Base-by-base conservation (phyloP, 2,888 invertebrate species). In the Athrips mouffetella region DNA sequence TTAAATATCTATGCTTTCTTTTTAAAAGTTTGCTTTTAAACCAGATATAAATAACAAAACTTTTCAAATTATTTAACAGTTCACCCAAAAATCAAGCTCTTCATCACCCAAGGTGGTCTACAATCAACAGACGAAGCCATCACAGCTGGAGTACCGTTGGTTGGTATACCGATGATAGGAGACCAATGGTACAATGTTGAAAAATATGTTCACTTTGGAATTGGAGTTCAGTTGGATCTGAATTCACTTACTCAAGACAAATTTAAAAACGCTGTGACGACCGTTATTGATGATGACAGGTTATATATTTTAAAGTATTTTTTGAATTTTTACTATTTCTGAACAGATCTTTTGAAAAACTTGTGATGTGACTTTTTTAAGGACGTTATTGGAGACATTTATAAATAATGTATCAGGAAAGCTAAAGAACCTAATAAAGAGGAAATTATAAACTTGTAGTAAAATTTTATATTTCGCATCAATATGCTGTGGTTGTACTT, bases 21-120 rank as follows among this genome's bases (percentile, higher is more conserved):
- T n/a, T n/a, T n/a, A n/a, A n/a, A n/a, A n/a, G n/a, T n/a, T n/a
- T n/a, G n/a, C n/a, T n/a, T n/a, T n/a, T n/a, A n/a, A n/a, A n/a
- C n/a, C n/a, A n/a, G n/a, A n/a, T n/a, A n/a, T n/a, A n/a, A n/a
- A n/a, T n/a, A n/a, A n/a, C n/a, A n/a, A n/a, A n/a, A 63, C 73
- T 68, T 18, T 47, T 48, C 11, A 65, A 67, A 45, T 73, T 30
- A 21, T 33, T 15, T 31, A 30, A n/a, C 55, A 78, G 78, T 39
- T n/a, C 88, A 89, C 60, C 75, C 79, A 3, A 89, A 89, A 45
- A 49, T 89, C 0, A 87, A 85, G 56, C 11, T 71, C 1, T 74
- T 73, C 1, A 27, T 45, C 8, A 45, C 35, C n/a, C 46, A 27
- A 37, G 45, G 45, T 15, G 45, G 45, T 13, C 16, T 45, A 2